Conservation (phyloP, 2,113 vertebrate genomes). For the Platysternon megacephalum region DNA sequence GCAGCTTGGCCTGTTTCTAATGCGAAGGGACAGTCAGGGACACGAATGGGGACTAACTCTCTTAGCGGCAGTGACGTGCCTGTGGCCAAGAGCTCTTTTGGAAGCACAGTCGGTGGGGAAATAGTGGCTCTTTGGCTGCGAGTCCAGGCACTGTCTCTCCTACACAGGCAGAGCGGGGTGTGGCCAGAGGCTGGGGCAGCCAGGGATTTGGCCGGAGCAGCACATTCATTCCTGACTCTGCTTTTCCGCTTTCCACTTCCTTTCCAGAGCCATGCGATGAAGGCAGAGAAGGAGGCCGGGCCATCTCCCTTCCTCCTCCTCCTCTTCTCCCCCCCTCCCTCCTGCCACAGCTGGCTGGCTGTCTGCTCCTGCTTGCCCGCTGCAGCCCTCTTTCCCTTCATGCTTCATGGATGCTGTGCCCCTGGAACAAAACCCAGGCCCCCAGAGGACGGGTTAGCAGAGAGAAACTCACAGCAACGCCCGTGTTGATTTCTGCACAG, state of each 20-base stretch:
- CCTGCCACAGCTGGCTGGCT: background rate
- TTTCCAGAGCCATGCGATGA: background rate
- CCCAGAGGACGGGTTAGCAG: background rate
- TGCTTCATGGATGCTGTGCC: background rate
- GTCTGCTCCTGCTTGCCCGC: background rate
- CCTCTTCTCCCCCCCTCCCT: background rate
- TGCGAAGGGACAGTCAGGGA: background rate
- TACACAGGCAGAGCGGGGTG: background rate
- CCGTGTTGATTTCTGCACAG: background rate
- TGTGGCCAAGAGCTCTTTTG: background rate
- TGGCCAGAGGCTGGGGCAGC: background rate
- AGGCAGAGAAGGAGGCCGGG: accelerated
- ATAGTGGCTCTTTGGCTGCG: background rate
- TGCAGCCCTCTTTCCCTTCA: background rate
- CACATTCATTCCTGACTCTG: background rate
- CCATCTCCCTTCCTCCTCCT: background rate
- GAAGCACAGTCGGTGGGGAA: background rate
- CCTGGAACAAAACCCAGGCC: background rate
- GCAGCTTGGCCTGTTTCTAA: background rate
- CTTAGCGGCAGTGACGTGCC: background rate
- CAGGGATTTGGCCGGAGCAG: background rate
- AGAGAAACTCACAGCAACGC: background rate
- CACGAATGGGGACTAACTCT: background rate
- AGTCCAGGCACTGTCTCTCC: background rate
- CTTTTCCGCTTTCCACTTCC: conserved; percentile 1